Evolutionary conservation across 2,113 vertebrate species (phyloP).

Genomic region (Neotoma lepida): DNA sequence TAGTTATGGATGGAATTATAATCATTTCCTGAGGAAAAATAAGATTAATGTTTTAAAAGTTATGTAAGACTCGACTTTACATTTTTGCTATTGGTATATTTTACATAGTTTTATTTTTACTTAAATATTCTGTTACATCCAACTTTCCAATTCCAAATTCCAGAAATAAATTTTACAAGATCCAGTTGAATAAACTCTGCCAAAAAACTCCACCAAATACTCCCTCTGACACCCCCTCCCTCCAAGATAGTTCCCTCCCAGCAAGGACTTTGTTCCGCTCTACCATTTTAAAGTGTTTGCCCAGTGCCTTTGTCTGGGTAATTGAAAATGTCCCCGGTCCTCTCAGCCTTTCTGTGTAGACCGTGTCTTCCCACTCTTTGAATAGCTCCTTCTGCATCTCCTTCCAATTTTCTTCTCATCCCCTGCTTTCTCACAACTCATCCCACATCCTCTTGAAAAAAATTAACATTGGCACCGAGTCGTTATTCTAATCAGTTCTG

Average conservation of each 20-base stretch:
- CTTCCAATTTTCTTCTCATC: slow-evolving; percentile 50
- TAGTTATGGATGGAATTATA: slow-evolving; percentile 76
- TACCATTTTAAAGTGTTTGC: slow-evolving; percentile 39
- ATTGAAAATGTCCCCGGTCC: slow-evolving; percentile 44
- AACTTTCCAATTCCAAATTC: slow-evolving; percentile 79
- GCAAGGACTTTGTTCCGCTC: slow-evolving; percentile 22
- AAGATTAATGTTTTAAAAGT: slow-evolving; percentile 81
- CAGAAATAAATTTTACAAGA: slow-evolving; percentile 80
- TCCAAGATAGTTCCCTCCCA: not conserved
- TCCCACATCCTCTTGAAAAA: slow-evolving; percentile 28
- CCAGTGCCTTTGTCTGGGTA: slow-evolving; percentile 56
- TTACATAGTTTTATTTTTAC: slow-evolving; percentile 69
- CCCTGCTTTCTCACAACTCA: slow-evolving; percentile 5
- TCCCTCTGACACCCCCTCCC: not conserved
- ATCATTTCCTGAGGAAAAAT: slow-evolving; percentile 81
- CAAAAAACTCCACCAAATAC: slow-evolving; percentile 53
- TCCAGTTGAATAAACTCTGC: slow-evolving; percentile 72
- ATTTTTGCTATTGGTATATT: slow-evolving; percentile 76
- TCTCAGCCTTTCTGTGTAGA: not conserved
- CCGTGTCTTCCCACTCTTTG: slow-evolving; percentile 50
- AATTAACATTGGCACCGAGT: slow-evolving; percentile 18
- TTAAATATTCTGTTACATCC: slow-evolving; percentile 78
- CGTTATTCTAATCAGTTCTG: slow-evolving; percentile 25
- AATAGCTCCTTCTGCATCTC: slow-evolving; percentile 46
- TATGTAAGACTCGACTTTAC: slow-evolving; percentile 71